Evolutionary conservation across 1,140 invertebrate species (phyloP), one percentile per base, ranked within the genome.

Genomic region (Carposina sasakii): DNA sequence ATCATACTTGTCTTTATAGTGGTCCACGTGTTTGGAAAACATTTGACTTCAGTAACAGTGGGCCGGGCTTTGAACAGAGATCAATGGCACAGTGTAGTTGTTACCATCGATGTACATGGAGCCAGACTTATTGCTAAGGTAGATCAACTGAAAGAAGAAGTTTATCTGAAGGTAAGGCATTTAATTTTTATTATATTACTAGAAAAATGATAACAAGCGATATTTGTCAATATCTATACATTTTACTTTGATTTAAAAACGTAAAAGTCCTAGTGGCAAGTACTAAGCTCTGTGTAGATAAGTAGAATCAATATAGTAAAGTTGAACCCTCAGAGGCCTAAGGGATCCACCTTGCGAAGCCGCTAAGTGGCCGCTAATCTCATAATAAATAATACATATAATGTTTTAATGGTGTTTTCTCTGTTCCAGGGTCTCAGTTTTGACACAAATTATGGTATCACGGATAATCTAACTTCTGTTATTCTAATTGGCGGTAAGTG

Each of bases 1-100:
- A n/a, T n/a, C n/a, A n/a, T n/a, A n/a, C n/a, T n/a, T n/a, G n/a
- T n/a, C 49, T 31, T 74, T 72, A 12, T 60, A 86, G 92, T 96
- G 37, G 93, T 96, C n/a, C 94, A 95, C 71, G 92, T 95, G 15
- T 95, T 94, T 78, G 93, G 93, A 1, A 94, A 95, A 75, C 90
- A 92, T 73, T 90, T 93, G 36, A 94, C 93, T 4, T 94, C 93
- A 48, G 88, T 95, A 28, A 94, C 92, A 2, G 93, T 96, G n/a
- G 94, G 94, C 24, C 89, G 94, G 77, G 95, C 94, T 10, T 81
- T 97, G 17, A 96, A 97, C 77, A 88, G 93, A 63, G 94, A 97
- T 71, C 90, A 93, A 65, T 96, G 95, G 94, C 95, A 97, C 79
- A 90, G 89, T 65, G 93, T 96, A 17, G 90, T 91, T 30, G 89